A percentile compares a stretch with the other conserved stretches of the same genome.
These are phyloP conservation scores for Acronicta psi DNA, from an alignment of 2,888 invertebrate species.

Conservation along the genomic window DNA sequence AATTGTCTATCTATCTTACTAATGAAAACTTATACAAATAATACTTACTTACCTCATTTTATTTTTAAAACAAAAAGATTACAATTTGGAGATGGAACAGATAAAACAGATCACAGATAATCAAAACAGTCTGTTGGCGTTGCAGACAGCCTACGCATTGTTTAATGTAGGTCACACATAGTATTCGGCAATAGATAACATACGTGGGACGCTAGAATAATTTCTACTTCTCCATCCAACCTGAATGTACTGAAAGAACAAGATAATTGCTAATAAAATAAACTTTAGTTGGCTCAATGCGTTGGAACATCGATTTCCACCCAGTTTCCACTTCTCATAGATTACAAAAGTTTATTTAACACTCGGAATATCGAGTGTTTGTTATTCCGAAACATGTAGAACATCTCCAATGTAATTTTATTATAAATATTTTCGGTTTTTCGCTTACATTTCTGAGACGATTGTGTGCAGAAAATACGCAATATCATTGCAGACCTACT, in stretches of 20 bases:
- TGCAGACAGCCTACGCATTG: conserved; percentile 63
- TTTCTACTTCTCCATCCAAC: conserved; percentile 51
- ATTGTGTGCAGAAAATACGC: too few species aligned
- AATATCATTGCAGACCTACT: too few species aligned
- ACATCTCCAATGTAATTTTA: conserved; percentile 4
- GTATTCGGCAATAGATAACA: conserved; percentile 53
- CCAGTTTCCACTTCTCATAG: conserved; percentile 21
- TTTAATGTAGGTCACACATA: conserved; percentile 63
- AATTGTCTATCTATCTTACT: too few species aligned
- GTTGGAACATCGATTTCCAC: conserved; percentile 21
- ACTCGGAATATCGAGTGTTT: conserved; percentile 18
- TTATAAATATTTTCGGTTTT: conserved; percentile 17
- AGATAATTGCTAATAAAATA: conserved; percentile 52
- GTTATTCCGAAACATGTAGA: conserved; percentile 16
- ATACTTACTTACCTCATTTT: conserved; percentile 7
- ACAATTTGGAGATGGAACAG: conserved; percentile 54
- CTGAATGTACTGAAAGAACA: conserved; percentile 54
- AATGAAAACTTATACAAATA: conserved; percentile 22
- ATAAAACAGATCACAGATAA: conserved; percentile 64
- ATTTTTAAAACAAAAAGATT: conserved; percentile 33
- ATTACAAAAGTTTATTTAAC: conserved; percentile 45
- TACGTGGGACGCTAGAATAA: conserved; percentile 49
- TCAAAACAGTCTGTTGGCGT: conserved; percentile 62
- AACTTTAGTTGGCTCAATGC: conserved; percentile 30
- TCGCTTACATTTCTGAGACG: too few species aligned